phyloP scores from a whole-genome alignment of 2,888 invertebrate species.

The Eupeodes luniger region DNA sequence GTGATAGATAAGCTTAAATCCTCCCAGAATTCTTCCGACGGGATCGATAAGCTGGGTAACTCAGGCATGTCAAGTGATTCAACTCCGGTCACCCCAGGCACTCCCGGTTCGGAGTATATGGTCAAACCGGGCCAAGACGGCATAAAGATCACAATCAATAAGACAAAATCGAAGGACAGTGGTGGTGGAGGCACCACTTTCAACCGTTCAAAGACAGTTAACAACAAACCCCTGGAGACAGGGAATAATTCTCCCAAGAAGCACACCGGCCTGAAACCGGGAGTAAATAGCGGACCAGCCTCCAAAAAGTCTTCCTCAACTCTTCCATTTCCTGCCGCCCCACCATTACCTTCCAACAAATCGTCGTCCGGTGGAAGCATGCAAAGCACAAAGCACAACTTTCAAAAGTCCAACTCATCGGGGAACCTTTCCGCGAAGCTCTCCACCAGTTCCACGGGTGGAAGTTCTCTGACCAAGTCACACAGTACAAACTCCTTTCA shows the following conservation, averaged over 20 bases:
- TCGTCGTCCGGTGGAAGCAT: slow-evolving; percentile 47
- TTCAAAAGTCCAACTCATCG: slow-evolving; percentile 83
- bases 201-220: slow-evolving; percentile 47
- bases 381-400: slow-evolving; percentile 79
- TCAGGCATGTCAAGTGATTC: slow-evolving; percentile 79
- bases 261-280: slow-evolving; percentile 93
- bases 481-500: slow-evolving; percentile 82
- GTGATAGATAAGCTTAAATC: slow-evolving; percentile 94
- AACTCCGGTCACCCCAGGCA: slow-evolving; percentile 81
- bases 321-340: slow-evolving; percentile 52
- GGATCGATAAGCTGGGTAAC: slow-evolving; percentile 54
- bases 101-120: slow-evolving; percentile 89
- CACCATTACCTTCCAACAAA: slow-evolving; percentile 69
- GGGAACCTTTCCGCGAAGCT: slow-evolving; percentile 82
- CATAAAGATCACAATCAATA: slow-evolving; percentile 96
- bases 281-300: slow-evolving; percentile 94
- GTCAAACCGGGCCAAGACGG: slow-evolving; percentile 94
- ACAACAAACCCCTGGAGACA: slow-evolving; percentile 7
- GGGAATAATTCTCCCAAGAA: slow-evolving; percentile 84
- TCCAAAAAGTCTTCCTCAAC: slow-evolving; percentile 87
- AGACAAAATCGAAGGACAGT: slow-evolving; percentile 88
- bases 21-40: slow-evolving; percentile 85
- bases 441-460: slow-evolving; percentile 77
- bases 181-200: slow-evolving; percentile 42
- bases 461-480: slow-evolving; percentile 80